Base-by-base conservation (phyloP, 2,113 vertebrate genomes). In the Emydura subglobosa region DNA sequence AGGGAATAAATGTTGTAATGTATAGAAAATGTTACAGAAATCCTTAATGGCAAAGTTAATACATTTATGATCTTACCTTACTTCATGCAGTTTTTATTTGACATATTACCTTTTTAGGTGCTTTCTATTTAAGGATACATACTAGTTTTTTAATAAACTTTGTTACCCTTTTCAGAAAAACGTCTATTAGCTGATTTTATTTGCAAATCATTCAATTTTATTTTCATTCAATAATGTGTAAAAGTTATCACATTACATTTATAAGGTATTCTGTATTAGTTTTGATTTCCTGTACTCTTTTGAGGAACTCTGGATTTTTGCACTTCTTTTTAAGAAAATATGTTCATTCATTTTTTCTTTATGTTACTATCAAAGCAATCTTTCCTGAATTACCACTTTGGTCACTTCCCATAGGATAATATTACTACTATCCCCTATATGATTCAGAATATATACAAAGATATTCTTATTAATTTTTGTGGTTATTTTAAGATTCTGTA, bases 321-420 rank as follows among this genome's bases (percentile, higher is more conserved):
- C 79, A 92, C 89, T 65, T 79, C 53, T 91, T 89, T 3, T 84
- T 82, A 59, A n/a, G 83, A 92, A 91, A 95, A 94, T 49, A 50
- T 74, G 39, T n/a, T 9, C 80, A 53, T 24, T 1, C 1, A 93
- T 95, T 85, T n/a, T 96, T 95, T 95, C 84, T 83, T 24, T 14
- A 72, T 34, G 78, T 72, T 85, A 51, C 31, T 86, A 1, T 83
- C 34, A 25, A 91, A 74, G 21, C 1, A 0, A 2, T 95, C 17
- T 54, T 79, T n/a, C 5, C 1, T 6, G 72, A 78, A 89, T 85
- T 92, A 91, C 85, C 53, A 14, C 27, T 27, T 49, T 96, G 78
- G 83, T 29, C 78, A 12, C 5, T 91, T 87, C 80, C 83, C 81
- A 92, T 82, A 79, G 42, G 51, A 10, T 1, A 5, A 5, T 24